Evolutionary conservation across 2,797 vertebrate species (phyloP).

Genomic region (Myiotriccus ornatus): DNA sequence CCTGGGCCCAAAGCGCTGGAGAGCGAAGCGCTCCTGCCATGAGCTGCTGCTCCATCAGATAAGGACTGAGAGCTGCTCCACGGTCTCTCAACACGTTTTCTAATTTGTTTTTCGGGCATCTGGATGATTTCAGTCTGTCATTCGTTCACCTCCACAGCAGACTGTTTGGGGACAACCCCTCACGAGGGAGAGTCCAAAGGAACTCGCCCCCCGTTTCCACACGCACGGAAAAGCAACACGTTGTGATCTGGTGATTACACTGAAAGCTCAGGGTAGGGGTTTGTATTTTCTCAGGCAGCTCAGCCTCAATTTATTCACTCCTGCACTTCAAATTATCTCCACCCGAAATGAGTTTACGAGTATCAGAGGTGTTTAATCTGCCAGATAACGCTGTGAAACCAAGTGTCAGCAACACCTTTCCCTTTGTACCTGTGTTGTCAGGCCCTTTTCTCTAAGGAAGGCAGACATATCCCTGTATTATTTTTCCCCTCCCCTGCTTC

Average conservation of each 20-base stretch:
- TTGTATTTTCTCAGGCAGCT: not conserved
- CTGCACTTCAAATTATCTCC: not conserved
- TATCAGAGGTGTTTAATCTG: not conserved
- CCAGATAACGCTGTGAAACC: not conserved
- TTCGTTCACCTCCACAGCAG: conserved; percentile 14
- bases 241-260: not conserved
- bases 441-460: not conserved
- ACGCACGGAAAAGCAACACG: accelerated
- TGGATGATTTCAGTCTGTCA: conserved; percentile 8
- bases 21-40: conserved; percentile 31
- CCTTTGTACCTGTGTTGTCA: accelerated
- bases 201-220: not conserved
- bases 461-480: not conserved
- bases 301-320: not conserved
- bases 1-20: conserved; percentile 15
- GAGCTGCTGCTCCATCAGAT: conserved; percentile 37
- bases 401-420: not conserved
- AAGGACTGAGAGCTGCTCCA: not conserved
- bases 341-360: not conserved
- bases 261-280: not conserved
- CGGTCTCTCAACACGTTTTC: not conserved
- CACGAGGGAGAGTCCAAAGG: not conserved
- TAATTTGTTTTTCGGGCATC: conserved; percentile 8
- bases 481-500: not conserved
- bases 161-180: not conserved